A percentile compares a stretch with the other conserved stretches of the same genome.
Evolutionary conservation across 2,797 vertebrate species (phyloP).

Genomic region (Cynopterus sphinx): DNA sequence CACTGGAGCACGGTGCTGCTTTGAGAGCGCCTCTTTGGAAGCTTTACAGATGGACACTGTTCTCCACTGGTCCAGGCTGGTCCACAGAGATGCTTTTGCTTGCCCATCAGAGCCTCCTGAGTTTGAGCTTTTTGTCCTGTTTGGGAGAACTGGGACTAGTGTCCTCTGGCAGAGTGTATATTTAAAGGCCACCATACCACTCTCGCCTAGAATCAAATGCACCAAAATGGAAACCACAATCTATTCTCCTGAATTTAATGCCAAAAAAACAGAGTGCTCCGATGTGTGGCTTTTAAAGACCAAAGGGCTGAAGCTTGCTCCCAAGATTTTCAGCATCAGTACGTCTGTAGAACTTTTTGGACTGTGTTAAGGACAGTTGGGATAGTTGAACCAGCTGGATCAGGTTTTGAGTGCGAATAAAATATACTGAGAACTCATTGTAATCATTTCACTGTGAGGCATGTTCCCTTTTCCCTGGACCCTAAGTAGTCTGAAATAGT

Average conservation of each 20-base stretch:
- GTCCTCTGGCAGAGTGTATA: background rate
- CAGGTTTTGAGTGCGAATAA: background rate
- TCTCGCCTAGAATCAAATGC: background rate
- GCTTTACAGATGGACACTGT: background rate
- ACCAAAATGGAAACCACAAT: background rate
- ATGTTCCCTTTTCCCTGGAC: background rate
- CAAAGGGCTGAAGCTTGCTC: background rate
- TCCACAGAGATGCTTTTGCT: accelerated
- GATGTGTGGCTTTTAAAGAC: background rate
- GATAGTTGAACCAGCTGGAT: background rate
- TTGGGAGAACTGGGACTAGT: background rate
- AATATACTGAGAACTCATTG: background rate
- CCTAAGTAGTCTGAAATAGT: background rate
- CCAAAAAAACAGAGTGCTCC: background rate
- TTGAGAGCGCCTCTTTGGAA: background rate
- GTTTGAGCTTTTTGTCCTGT: background rate
- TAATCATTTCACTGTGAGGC: background rate
- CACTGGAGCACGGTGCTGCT: no score
- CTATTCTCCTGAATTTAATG: background rate
- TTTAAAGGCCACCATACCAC: background rate
- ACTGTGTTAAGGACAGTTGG: background rate
- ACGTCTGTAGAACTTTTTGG: background rate
- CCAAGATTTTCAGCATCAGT: background rate
- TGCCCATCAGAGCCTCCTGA: background rate
- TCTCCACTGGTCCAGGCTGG: background rate